Evolutionary conservation across 2,797 vertebrate genomes (phyloP), one percentile per base, ranked within the genome.

Genomic region (Pristis pectinata): DNA sequence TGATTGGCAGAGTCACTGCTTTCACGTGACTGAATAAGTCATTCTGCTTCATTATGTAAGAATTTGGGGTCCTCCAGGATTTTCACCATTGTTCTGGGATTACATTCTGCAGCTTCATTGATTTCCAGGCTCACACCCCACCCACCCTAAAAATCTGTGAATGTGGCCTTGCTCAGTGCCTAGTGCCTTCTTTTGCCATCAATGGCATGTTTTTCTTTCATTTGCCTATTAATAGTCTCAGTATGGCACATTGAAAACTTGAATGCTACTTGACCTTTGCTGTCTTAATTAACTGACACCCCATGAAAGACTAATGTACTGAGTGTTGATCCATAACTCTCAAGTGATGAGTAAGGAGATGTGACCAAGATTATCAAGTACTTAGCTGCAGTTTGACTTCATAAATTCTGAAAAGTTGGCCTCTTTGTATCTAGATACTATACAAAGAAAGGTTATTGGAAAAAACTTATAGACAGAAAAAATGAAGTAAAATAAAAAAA

Each of bases 141-240:
- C 70, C 70, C 70, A 6, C 70, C 19, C 30, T 61, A 41, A 67
- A 91, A n/a, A 41, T 24, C 19, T 91, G n/a, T 41, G 37, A 80
- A 80, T 77, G 15, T 44, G 37, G 34, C 34, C 6, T 89, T 89
- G 85, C 95, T 96, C 96, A 94, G 95, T 94, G 95, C 96, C 96
- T 96, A 95, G 96, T 94, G 95, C 96, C 97, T 96, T 96, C 96
- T 96, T 94, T 93, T 95, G 95, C 96, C 96, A 59, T 95, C 95
- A 95, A 95, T 95, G 96, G 89, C 41, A 5, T 56, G 30, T 34
- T 49, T 94, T 53, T 67, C n/a, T 44, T 53, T 94, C 44, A 53
- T 94, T 94, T 76, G 70, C 70, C 92, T 34, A 76, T 94, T 94
- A 93, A 94, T 76, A 94, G 92, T 76, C 92, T 76, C 92, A n/a